phyloP scores from a whole-genome alignment of 1,140 invertebrate species.

The Zaprionus camerounensis region DNA sequence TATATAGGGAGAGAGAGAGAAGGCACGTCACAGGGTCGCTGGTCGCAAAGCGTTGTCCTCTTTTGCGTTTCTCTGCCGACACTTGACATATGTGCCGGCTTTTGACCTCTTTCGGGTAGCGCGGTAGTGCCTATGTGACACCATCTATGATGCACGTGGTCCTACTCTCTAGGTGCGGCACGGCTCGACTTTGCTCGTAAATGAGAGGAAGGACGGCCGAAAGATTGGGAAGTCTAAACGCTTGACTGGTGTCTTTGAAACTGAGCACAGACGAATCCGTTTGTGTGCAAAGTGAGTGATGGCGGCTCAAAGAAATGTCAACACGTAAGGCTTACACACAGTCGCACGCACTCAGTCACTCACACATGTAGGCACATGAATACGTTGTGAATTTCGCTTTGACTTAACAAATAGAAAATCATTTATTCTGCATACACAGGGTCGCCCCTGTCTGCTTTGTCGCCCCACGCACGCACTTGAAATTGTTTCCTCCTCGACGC shows the following conservation, averaged over 20 bases:
- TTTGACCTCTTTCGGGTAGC: conserved; percentile 70
- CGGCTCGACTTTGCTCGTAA: conserved; percentile 42
- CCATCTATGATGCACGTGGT: conserved; percentile 25
- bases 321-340: conserved; percentile 61
- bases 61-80: conserved; percentile 43
- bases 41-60: conserved; percentile 40
- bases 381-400: conserved; percentile 70
- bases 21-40: conserved; percentile 27
- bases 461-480: not conserved
- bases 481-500: conserved; percentile 51
- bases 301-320: conserved; percentile 80
- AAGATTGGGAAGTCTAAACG: conserved; percentile 72
- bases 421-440: conserved; percentile 74
- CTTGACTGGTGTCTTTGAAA: conserved; percentile 64
- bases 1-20: not conserved
- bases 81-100: conserved; percentile 81
- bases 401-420: conserved; percentile 82
- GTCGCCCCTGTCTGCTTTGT: conserved; percentile 32
- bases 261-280: conserved; percentile 39
- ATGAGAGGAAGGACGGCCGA: conserved; percentile 57
- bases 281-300: conserved; percentile 64
- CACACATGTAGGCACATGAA: conserved; percentile 21
- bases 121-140: conserved; percentile 16
- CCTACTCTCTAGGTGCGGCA: conserved; percentile 32
- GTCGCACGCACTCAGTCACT: conserved; percentile 7